These are phyloP conservation scores for Meghimatium bilineatum DNA, from an alignment of 2,888 invertebrate genomes.

Conservation along the genomic window DNA sequence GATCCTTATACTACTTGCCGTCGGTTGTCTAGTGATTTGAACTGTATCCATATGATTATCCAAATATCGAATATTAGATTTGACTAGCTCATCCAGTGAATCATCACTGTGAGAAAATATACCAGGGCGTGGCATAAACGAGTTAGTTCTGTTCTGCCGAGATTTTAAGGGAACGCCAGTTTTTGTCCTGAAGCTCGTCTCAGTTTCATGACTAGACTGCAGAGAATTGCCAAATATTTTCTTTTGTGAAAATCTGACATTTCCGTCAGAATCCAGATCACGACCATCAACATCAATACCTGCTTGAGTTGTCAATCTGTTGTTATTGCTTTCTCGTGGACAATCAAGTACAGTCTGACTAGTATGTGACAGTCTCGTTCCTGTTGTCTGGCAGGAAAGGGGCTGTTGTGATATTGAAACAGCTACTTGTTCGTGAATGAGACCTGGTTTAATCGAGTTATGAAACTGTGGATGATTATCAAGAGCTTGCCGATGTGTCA, in stretches of 20 bases:
- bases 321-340: conserved; percentile 46
- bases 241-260: not conserved
- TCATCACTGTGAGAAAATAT: conserved; percentile 60
- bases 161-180: conserved; percentile 26
- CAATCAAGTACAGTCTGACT: conserved; percentile 43
- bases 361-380: conserved; percentile 7
- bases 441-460: not conserved
- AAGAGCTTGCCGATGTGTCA: not conserved
- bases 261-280: conserved; percentile 4
- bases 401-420: not conserved
- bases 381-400: conserved; percentile 30
- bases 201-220: conserved; percentile 49
- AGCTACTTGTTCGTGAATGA: not conserved
- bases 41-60: conserved; percentile 67
- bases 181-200: conserved; percentile 39
- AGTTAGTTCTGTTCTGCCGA: not conserved
- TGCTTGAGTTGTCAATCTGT: conserved; percentile 38
- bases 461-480: not conserved
- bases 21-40: conserved; percentile 19
- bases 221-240: not conserved
- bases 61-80: conserved; percentile 70
- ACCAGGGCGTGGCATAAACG: too few relatives aligned
- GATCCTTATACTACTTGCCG: conserved; percentile 46
- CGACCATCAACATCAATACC: conserved; percentile 51
- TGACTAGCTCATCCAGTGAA: conserved; percentile 70